phyloP scores from a whole-genome alignment of 2,888 invertebrate species.

The Lepidochitona cinerea region DNA sequence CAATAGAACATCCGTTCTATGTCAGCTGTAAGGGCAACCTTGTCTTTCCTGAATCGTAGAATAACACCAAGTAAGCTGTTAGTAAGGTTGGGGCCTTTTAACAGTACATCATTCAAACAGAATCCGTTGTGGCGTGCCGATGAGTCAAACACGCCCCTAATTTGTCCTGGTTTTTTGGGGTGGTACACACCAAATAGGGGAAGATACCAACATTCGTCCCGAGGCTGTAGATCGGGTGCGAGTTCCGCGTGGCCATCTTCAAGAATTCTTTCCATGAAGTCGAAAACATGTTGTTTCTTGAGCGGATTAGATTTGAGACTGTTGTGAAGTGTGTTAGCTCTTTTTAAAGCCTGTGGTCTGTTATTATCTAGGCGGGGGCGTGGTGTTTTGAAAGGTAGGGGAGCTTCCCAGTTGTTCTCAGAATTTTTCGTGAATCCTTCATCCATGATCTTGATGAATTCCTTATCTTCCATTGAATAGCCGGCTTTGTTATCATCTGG shows the following conservation, averaged over 20 bases:
- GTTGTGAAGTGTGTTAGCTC: neutral
- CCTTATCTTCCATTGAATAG: conserved; percentile 15
- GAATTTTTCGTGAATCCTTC: conserved; percentile 11
- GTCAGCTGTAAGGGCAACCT: conserved; percentile 24
- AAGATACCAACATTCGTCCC: conserved; percentile 19
- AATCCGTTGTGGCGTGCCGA: conserved; percentile 14
- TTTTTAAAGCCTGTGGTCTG: neutral
- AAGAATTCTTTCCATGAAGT: conserved; percentile 14
- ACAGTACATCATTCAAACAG: conserved; percentile 23
- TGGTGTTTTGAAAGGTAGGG: no score
- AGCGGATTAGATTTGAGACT: neutral
- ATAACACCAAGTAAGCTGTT: conserved; percentile 31
- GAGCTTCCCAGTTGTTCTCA: conserved; percentile 24
- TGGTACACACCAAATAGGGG: conserved; percentile 28
- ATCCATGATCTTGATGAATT: conserved; percentile 24
- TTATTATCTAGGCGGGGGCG: conserved; percentile 8
- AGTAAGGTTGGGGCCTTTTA: conserved; percentile 30
- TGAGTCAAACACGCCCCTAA: conserved; percentile 26
- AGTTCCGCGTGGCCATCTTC: conserved; percentile 12
- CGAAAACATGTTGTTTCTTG: conserved; percentile 10
- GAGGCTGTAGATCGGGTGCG: no score
- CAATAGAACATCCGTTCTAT: conserved; percentile 27
- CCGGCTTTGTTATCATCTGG: neutral
- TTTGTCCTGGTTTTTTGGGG: conserved; percentile 25
- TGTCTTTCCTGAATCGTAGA: conserved; percentile 28